Evolutionary conservation across 2,797 vertebrate genomes (phyloP).

Genomic region (Pogonophryne albipinna): DNA sequence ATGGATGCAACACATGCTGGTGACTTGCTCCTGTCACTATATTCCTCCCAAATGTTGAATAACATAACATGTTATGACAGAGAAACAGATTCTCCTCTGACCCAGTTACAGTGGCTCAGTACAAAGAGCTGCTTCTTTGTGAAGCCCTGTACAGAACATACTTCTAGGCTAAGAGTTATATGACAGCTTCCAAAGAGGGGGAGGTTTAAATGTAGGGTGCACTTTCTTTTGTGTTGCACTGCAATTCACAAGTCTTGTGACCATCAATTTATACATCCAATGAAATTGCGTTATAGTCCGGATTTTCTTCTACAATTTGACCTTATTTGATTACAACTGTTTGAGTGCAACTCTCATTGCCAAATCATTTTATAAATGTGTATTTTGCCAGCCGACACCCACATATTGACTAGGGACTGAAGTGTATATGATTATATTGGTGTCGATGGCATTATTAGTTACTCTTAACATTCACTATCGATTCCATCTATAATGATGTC

Average conservation of each 20-base stretch:
- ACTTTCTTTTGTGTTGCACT: slow-evolving; percentile 6
- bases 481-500: no score
- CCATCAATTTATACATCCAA: neutral
- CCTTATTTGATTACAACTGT: slow-evolving; percentile 27
- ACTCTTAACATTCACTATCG: neutral
- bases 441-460: neutral
- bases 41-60: slow-evolving; percentile 7
- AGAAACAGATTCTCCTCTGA: slow-evolving; percentile 40
- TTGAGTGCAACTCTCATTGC: neutral
- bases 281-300: neutral
- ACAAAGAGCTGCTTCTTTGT: slow-evolving; percentile 8
- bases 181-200: neutral
- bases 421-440: neutral
- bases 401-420: slow-evolving; percentile 19
- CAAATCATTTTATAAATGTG: neutral
- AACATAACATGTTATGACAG: slow-evolving; percentile 17
- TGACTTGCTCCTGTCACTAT: slow-evolving; percentile 4
- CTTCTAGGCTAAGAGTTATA: neutral
- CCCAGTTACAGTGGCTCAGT: slow-evolving; percentile 19
- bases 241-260: neutral
- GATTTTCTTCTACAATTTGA: neutral
- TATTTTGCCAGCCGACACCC: slow-evolving; percentile 46
- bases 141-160: neutral
- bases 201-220: slow-evolving; percentile 3
- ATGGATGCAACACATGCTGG: neutral